Percentiles rank a stretch among this genome's conserved stretches.
Evolutionary conservation across 2,797 vertebrate genomes (phyloP).

Genomic region (Eulemur albifrons): DNA sequence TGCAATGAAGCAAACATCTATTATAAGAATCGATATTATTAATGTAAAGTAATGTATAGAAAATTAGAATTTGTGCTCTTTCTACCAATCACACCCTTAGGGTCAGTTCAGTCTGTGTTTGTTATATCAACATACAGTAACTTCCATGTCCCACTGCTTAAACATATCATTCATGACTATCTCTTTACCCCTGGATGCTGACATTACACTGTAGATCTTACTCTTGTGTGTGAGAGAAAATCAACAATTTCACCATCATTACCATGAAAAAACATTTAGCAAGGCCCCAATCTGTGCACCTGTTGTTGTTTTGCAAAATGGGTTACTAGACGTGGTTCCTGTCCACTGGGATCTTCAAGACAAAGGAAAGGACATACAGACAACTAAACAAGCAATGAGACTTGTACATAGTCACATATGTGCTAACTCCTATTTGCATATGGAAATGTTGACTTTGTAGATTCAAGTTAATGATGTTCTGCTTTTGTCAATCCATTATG

Average conservation of each 20-base stretch:
- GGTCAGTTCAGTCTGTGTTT: background rate
- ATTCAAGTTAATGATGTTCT: slow-evolving; percentile 79
- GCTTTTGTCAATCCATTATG: slow-evolving; percentile 76
- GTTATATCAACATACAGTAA: background rate
- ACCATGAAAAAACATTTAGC: slow-evolving; percentile 48
- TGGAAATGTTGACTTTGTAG: slow-evolving; percentile 75
- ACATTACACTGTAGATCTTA: background rate
- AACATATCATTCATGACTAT: background rate
- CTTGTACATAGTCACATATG: slow-evolving; percentile 73
- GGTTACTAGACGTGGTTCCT: slow-evolving; percentile 41
- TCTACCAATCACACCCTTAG: background rate
- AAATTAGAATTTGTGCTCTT: background rate
- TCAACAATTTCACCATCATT: slow-evolving; percentile 33
- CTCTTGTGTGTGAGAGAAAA: slow-evolving; percentile 14
- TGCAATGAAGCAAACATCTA: background rate
- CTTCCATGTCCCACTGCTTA: background rate
- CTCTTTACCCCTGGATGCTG: slow-evolving; percentile 5
- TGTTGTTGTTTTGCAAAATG: slow-evolving; percentile 58
- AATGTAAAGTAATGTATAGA: background rate
- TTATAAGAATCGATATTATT: background rate
- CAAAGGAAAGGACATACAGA: slow-evolving; percentile 74
- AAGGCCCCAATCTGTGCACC: slow-evolving; percentile 60
- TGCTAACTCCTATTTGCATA: slow-evolving; percentile 71
- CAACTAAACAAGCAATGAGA: slow-evolving; percentile 79
- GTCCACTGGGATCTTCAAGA: slow-evolving; percentile 63